Base-by-base conservation (phyloP, 2,888 invertebrate genomes). In the Pollenia griseotomentosa region DNA sequence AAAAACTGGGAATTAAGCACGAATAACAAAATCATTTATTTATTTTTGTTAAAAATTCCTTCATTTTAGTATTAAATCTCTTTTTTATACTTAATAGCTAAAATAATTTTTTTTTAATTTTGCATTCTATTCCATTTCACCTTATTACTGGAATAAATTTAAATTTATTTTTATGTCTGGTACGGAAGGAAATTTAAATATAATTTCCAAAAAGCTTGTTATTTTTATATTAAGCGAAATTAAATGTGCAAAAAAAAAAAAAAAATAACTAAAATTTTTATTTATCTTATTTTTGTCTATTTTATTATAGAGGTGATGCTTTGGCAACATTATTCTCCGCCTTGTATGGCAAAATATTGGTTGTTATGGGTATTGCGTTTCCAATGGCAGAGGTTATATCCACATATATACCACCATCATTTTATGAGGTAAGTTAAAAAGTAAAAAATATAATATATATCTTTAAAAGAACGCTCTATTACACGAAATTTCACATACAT, bases 311-410 rank as follows among this genome's bases (percentile, higher is more conserved):
- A 90, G 94, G 95, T 87, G 97, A 98, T 93, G 97, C 98, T 89
- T 94, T 98, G 92, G 97, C 97, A 84, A 97, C 97, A 51, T 97
- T 98, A 19, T 95, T 98, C 89, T 98, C 98, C 88, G 98, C 98
- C 0, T 95, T 99, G 44, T 99, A 99, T 93, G 98, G 98, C 66
- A 98, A 98, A 94, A 95, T 98, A 74, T 94, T 99, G 90, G 98
- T 98, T 59, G 98, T 98, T 66, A 97, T 98, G 97, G 98, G 98
- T 88, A 96, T 98, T 88, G 98, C 98, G 16, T 98, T 99, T 94
- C 98, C 98, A 74, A 97, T 99, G 96, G 97, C 98, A 88, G 98
- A 98, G 95, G 98, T 98, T 90, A 98, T 98, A 92, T 98, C 98
- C 63, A 97, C 97, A 33, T 97, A 97, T 94, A 97, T 98, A 92